Evolutionary conservation across 2,888 invertebrate species (phyloP), one percentile per base, ranked within the genome.

Genomic region (Ectemnius continuus): DNA sequence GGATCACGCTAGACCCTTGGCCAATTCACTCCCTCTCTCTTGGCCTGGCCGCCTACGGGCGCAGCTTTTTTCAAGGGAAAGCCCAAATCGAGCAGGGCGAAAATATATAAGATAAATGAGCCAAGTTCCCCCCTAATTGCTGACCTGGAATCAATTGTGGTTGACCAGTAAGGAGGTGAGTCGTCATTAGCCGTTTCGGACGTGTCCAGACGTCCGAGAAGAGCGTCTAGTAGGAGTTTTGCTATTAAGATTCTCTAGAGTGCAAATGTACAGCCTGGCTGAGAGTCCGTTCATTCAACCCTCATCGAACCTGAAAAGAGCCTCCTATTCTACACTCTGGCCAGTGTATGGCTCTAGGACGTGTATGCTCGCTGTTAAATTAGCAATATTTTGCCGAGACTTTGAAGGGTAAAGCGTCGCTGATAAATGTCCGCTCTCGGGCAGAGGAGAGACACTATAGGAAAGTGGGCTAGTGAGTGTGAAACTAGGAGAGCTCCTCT

Each of bases 31-130:
- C n/a, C n/a, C 61, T 61, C 62, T 57, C 58, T 65, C 45, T 57
- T n/a, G 36, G 46, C 36, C 47, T 8, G 8, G 1, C 52, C 48
- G 36, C 64, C 69, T 56, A 58, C 63, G 63, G 62, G 28, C 47
- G 16, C 45, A 6, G 28, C 16, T 58, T 46, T 36, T 48, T 59
- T 63, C 20, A 57, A 57, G 63, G 20, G 58, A 28, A 48, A 47
- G 47, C 23, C 58, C 47, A 57, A 46, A 48, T 23, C 36, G 45
- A 18, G 46, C 28, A 67, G 20, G 62, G 58, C 8, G 16, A 28
- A 70, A 78, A 74, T 56, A 58, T 56, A 62, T 65, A 75, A 78
- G 69, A 70, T 63, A 78, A 74, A 71, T 67, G 71, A 67, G 70
- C 62, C 59, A 58, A 28, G 28, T 4, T 62, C 61, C 56, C 63